phyloP scores from a whole-genome alignment of 2,888 invertebrate species.

The Petrolisthes cinctipes region DNA sequence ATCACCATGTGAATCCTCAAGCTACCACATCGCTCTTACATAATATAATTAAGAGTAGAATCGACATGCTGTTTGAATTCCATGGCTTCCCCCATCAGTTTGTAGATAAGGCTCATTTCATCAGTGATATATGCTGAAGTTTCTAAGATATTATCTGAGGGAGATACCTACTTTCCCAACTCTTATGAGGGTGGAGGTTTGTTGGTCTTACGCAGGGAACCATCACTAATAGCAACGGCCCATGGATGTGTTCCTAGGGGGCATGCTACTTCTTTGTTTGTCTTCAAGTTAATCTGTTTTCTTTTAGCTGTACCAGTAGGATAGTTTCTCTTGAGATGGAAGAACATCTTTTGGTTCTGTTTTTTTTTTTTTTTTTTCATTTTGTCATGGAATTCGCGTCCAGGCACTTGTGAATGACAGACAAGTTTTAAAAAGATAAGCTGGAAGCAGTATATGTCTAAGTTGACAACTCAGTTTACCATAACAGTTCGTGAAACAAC shows the following conservation, averaged over 20 bases:
- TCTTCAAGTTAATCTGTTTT: neutral
- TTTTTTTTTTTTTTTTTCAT: neutral
- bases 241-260: conserved; percentile 17
- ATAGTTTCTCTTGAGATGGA: neutral
- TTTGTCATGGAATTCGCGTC: neutral
- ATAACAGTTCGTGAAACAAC: no score
- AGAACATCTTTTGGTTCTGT: neutral
- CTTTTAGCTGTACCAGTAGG: neutral
- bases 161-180: conserved; percentile 26
- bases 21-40: neutral
- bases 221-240: conserved; percentile 33
- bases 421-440: no score
- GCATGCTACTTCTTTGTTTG: neutral
- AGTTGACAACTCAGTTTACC: no score
- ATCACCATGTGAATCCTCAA: neutral
- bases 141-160: conserved; percentile 15
- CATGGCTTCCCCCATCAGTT: neutral
- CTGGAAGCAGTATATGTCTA: no score
- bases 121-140: no score
- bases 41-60: neutral
- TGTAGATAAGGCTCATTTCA: neutral
- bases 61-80: neutral
- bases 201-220: conserved; percentile 33
- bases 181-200: conserved; percentile 19
- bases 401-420: neutral